phyloP scores from a whole-genome alignment of 2,888 invertebrate species.

The Trissonchulus sp. region DNA sequence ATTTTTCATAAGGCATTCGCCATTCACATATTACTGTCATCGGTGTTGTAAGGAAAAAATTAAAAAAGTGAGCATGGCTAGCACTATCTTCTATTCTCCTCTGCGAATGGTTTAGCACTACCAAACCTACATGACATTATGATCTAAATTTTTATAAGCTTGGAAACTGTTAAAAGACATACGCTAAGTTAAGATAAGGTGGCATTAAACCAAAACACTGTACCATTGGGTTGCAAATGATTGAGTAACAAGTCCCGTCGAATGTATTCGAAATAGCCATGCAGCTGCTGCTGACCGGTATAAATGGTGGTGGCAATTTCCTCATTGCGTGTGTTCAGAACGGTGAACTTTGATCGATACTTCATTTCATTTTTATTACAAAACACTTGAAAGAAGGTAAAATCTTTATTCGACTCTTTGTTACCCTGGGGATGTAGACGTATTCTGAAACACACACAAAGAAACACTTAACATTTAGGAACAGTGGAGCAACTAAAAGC shows the following conservation, averaged over 20 bases:
- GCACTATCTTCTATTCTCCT: no score
- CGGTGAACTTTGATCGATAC: slow-evolving; percentile 46
- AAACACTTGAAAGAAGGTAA: slow-evolving; percentile 50
- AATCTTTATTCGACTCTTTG: slow-evolving; percentile 51
- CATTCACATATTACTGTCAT: no score
- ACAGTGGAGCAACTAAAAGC: no score
- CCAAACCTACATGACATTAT: no score
- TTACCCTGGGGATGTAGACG: slow-evolving; percentile 51
- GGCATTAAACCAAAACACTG: no score
- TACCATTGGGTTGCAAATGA: slow-evolving; percentile 38
- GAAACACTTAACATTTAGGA: neutral
- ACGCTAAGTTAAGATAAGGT: no score
- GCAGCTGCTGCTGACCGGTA: slow-evolving; percentile 50
- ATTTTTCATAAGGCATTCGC: no score
- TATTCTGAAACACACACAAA: slow-evolving; percentile 43
- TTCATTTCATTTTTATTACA: slow-evolving; percentile 39
- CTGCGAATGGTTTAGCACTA: no score
- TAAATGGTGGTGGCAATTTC: slow-evolving; percentile 51
- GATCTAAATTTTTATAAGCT: no score
- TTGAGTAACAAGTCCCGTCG: slow-evolving; percentile 46
- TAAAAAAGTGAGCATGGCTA: no score
- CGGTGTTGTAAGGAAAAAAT: no score
- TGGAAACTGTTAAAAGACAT: no score
- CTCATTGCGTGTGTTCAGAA: slow-evolving; percentile 45
- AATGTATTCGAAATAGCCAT: slow-evolving; percentile 51